Percentiles rank a stretch among this genome's conserved stretches.
Evolutionary conservation across 2,888 invertebrate species (phyloP).

Genomic region (Graphium colonna): DNA sequence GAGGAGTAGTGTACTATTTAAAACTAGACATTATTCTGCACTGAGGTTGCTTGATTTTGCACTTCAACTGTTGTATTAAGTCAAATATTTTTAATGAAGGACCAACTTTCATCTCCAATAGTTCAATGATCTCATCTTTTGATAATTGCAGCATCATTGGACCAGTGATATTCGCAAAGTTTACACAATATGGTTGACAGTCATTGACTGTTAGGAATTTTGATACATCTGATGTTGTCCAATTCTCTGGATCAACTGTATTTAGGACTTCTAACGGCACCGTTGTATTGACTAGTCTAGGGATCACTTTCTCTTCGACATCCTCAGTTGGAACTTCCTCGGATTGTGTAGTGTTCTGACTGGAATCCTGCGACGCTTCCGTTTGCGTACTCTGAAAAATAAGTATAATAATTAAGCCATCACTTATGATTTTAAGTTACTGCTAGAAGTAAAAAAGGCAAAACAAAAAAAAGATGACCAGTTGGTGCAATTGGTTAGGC

Average conservation of each 20-base stretch:
- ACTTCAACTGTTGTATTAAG: constrained; percentile 94
- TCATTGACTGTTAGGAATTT: constrained; percentile 95
- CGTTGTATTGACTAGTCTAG: constrained; percentile 80
- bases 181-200: constrained; percentile 85
- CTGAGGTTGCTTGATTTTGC: constrained; percentile 88
- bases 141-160: constrained; percentile 88
- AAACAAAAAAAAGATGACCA: no score
- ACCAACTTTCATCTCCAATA: constrained; percentile 96
- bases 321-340: constrained; percentile 23
- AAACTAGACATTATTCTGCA: constrained; percentile 64
- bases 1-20: constrained; percentile 37
- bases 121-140: constrained; percentile 93
- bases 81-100: constrained; percentile 96
- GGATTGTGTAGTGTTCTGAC: constrained; percentile 43
- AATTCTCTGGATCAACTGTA: constrained; percentile 76
- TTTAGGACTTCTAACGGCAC: constrained; percentile 74
- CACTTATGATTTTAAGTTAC: no score
- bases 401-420: no score
- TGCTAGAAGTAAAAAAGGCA: no score
- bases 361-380: constrained; percentile 48
- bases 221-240: constrained; percentile 92
- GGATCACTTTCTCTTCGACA: constrained; percentile 80
- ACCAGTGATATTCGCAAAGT: constrained; percentile 88
- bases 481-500: no score
- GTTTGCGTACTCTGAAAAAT: constrained; percentile 44